Conservation (phyloP, 2,888 invertebrate species). For the Patella pellucida region DNA sequence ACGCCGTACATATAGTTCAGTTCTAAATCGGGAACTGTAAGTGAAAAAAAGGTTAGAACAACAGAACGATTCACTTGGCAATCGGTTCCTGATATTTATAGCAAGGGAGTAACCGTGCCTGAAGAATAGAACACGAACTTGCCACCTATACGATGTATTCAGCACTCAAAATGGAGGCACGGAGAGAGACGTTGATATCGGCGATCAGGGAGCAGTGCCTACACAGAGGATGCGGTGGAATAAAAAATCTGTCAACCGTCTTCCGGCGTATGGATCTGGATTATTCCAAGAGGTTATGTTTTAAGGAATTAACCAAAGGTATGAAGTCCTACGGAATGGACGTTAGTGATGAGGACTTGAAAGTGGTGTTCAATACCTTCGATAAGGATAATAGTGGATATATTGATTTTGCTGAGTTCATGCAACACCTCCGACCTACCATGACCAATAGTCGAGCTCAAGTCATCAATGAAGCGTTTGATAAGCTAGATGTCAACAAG, state of each 20-base stretch:
- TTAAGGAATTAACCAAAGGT: conserved; percentile 57
- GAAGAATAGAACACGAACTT: too few relatives aligned
- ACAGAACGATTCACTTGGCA: too few relatives aligned
- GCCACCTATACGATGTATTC: not conserved
- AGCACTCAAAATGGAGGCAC: not conserved
- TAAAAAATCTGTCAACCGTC: conserved; percentile 55
- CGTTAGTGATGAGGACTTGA: conserved; percentile 52
- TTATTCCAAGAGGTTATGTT: conserved; percentile 57
- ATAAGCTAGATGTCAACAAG: conserved; percentile 58
- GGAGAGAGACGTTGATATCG: conserved; percentile 26
- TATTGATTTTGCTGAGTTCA: conserved; percentile 64
- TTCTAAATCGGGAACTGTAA: too few relatives aligned
- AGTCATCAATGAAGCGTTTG: conserved; percentile 63
- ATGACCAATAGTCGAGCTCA: conserved; percentile 48
- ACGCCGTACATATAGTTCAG: too few relatives aligned
- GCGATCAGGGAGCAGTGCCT: conserved; percentile 48
- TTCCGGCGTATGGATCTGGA: conserved; percentile 63
- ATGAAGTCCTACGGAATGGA: conserved; percentile 47
- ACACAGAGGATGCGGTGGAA: conserved; percentile 49
- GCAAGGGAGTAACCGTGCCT: too few relatives aligned
- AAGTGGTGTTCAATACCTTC: conserved; percentile 51
- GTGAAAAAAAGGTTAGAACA: too few relatives aligned
- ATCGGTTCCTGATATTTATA: too few relatives aligned
- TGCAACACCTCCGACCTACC: conserved; percentile 55
- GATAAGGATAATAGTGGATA: conserved; percentile 57